A percentile compares a stretch with the other conserved stretches of the same genome.
Conservation (phyloP, 1,140 invertebrate genomes). For the Lasioglossum baleicum region DNA sequence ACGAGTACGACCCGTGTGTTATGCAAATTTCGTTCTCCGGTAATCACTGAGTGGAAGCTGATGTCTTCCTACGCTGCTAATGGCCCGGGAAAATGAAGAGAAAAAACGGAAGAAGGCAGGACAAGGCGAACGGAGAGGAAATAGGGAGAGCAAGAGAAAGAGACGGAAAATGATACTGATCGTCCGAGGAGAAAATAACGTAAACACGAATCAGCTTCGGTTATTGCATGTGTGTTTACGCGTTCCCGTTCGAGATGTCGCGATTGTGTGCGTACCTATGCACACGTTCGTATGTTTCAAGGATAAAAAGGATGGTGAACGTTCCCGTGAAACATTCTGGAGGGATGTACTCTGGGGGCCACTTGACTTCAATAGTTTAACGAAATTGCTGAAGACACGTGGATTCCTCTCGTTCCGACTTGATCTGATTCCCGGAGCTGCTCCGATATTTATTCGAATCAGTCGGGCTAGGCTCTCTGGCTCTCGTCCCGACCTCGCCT, state of each 20-base stretch:
- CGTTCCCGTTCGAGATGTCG: background rate
- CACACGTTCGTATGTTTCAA: background rate
- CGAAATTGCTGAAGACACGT: conserved; percentile 70
- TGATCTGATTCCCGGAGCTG: conserved; percentile 69
- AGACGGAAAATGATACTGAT: background rate
- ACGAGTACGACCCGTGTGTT: conserved; percentile 73
- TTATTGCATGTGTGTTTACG: background rate
- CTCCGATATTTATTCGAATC: conserved; percentile 72
- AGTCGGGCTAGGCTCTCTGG: background rate
- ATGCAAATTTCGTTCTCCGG: conserved; percentile 78
- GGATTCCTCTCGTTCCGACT: conserved; percentile 60
- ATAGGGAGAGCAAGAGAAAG: background rate
- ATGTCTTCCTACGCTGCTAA: conserved; percentile 78
- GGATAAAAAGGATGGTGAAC: background rate
- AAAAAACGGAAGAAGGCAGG: conserved; percentile 21
- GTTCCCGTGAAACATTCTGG: conserved; percentile 1
- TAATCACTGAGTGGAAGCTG: conserved; percentile 80
- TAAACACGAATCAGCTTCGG: background rate
- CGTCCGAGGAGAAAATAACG: conserved; percentile 29
- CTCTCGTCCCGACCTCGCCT: background rate
- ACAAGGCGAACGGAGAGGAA: too few relatives aligned
- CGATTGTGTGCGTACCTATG: background rate
- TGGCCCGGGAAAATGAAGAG: conserved; percentile 56
- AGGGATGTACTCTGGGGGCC: conserved; percentile 64
- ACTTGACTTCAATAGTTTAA: conserved; percentile 75